Evolutionary conservation across 2,797 vertebrate species (phyloP), one percentile per base, ranked within the genome.

Genomic region (Pangasius djambal): DNA sequence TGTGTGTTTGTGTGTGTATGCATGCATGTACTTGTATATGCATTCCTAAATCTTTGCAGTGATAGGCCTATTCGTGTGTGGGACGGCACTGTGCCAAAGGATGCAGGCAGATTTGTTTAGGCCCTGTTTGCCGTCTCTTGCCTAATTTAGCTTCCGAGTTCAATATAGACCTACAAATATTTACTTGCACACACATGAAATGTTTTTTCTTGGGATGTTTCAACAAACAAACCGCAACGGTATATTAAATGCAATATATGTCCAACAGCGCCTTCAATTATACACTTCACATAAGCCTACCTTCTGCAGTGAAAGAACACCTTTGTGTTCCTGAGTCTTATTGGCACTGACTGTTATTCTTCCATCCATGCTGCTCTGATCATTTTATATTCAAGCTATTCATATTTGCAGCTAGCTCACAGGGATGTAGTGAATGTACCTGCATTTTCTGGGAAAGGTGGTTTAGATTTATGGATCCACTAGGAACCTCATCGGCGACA

Each of bases 161-260:
- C 94, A 95, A 96, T 96, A 95, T 94, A 96, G 94, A 86, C 90
- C 93, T 78, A 93, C 95, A 96, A 96, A 96, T 96, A 96, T 97
- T 96, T 96, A 93, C 95, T 90, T 87, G 91, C 89, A 93, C 93
- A 94, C 93, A 94, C 92, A 92, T 95, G 94, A 92, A 93, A 89
- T 93, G 93, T 95, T 93, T 96, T 96, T 96, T 94, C 95, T 89
- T 89, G 91, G 93, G 92, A 92, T 93, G 94, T 94, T 95, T 94
- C 22, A 90, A 94, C 94, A 96, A 96, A 95, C 95, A 95, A 95
- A 96, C 96, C 94, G 92, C 95, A 95, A 95, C 93, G 94, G 93
- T 95, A 94, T 94, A 92, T 92, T 94, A 94, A 95, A 95, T 94
- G 94, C 93, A 94, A 95, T 95, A 94, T 94, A 96, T 95, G 94